A percentile compares a stretch with the other conserved stretches of the same genome.
These are phyloP conservation scores for Tetrapedia diversipes DNA, from an alignment of 2,888 invertebrate genomes.

Conservation along the genomic window DNA sequence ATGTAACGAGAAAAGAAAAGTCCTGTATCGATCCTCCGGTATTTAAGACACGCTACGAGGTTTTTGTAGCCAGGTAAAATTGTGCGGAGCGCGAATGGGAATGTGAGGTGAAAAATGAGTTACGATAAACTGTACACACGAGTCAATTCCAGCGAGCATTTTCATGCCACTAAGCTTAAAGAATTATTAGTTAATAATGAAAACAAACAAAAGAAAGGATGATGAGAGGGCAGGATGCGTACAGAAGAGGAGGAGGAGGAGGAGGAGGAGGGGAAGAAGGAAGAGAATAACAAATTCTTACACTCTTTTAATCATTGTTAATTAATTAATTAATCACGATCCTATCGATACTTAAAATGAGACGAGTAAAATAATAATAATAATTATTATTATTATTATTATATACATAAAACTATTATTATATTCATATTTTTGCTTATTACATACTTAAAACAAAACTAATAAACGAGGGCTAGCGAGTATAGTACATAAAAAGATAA, in stretches of 20 bases:
- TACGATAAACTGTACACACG: slow-evolving; percentile 77
- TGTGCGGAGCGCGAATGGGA: slow-evolving; percentile 53
- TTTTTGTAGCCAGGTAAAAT: slow-evolving; percentile 41
- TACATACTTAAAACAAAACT: slow-evolving; percentile 80
- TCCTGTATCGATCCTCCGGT: slow-evolving; percentile 53
- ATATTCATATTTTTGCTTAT: slow-evolving; percentile 83
- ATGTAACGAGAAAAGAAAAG: slow-evolving; percentile 11
- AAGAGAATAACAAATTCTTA: slow-evolving; percentile 65
- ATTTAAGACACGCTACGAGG: slow-evolving; percentile 29
- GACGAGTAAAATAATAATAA: slow-evolving; percentile 74
- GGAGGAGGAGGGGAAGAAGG: slow-evolving; percentile 33
- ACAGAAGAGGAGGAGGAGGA: slow-evolving; percentile 31
- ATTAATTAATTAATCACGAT: slow-evolving; percentile 78
- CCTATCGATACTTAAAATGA: slow-evolving; percentile 78
- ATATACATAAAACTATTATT: slow-evolving; percentile 80
- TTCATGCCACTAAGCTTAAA: slow-evolving; percentile 82
- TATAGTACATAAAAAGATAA: slow-evolving; percentile 58
- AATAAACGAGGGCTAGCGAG: slow-evolving; percentile 77
- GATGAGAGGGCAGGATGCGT: slow-evolving; percentile 37
- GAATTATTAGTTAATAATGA: slow-evolving; percentile 77
- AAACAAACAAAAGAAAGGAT: slow-evolving; percentile 38
- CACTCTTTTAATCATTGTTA: slow-evolving; percentile 82
- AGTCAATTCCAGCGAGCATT: slow-evolving; percentile 83
- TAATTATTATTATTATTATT: too few relatives aligned
- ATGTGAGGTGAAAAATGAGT: slow-evolving; percentile 30